Conservation (phyloP, 2,888 invertebrate genomes). For the Alviniconcha strummeri region DNA sequence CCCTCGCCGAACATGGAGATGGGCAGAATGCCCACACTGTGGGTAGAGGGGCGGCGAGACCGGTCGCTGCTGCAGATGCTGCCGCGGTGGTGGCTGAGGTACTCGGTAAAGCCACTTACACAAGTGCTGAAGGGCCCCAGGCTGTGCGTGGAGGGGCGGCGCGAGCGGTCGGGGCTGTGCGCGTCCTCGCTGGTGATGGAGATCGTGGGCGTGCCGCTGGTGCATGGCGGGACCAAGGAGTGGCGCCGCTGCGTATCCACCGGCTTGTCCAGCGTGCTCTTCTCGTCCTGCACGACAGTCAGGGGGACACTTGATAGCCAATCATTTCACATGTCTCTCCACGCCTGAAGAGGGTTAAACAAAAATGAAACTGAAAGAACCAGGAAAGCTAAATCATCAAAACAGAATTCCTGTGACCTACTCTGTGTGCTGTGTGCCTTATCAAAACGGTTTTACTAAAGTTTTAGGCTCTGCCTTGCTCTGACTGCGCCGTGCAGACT, state of each 20-base stretch:
- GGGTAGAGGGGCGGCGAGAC: slow-evolving; percentile 32
- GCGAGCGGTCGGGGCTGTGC: slow-evolving; percentile 56
- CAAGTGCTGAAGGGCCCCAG: slow-evolving; percentile 60
- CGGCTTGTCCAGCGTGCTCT: slow-evolving; percentile 48
- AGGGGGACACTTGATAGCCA: background rate
- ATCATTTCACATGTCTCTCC: no score
- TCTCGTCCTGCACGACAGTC: slow-evolving; percentile 48
- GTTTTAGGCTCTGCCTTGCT: no score
- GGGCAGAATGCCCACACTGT: slow-evolving; percentile 63
- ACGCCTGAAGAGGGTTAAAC: no score
- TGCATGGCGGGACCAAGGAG: slow-evolving; percentile 56
- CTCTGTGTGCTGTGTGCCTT: no score
- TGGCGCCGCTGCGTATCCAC: slow-evolving; percentile 56
- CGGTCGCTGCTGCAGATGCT: slow-evolving; percentile 33
- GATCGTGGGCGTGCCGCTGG: slow-evolving; percentile 52
- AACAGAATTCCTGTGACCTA: no score
- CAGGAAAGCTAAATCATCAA: no score
- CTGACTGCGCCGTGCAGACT: no score
- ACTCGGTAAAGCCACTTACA: slow-evolving; percentile 50
- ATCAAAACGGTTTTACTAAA: no score
- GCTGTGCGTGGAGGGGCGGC: slow-evolving; percentile 70
- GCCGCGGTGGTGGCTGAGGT: slow-evolving; percentile 42
- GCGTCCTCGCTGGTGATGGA: slow-evolving; percentile 62
- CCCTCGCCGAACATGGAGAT: slow-evolving; percentile 65
- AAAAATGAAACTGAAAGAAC: no score